phyloP scores from a whole-genome alignment of 2,113 vertebrate genomes.

The Osmerus eperlanus region DNA sequence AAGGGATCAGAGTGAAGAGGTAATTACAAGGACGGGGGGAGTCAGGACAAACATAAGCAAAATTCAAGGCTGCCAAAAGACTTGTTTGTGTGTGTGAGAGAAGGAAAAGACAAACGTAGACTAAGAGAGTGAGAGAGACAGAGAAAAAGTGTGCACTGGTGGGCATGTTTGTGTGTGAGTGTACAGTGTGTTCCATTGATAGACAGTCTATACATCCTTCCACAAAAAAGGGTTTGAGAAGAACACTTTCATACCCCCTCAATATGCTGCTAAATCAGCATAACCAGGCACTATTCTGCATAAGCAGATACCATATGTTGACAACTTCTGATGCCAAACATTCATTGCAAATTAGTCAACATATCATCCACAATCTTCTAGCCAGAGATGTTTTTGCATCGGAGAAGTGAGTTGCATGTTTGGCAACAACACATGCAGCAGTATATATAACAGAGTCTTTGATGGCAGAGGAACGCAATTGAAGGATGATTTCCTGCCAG shows the following conservation, averaged over 20 bases:
- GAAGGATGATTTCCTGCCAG: slow-evolving; percentile 36
- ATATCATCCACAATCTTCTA: not conserved
- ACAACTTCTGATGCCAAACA: not conserved
- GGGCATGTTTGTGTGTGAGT: too few species aligned
- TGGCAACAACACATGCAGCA: slow-evolving; percentile 25
- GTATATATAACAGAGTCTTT: slow-evolving; percentile 16
- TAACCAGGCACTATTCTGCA: too few species aligned
- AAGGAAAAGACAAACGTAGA: not conserved
- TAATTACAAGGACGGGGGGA: slow-evolving; percentile 56
- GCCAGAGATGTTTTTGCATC: not conserved
- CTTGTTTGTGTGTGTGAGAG: not conserved
- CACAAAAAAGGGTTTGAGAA: too few species aligned
- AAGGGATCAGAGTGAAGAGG: slow-evolving; percentile 52
- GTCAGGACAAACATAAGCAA: slow-evolving; percentile 39
- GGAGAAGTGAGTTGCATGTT: not conserved
- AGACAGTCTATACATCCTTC: not conserved
- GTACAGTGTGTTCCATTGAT: too few species aligned
- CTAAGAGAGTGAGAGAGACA: not conserved
- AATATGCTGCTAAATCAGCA: too few species aligned
- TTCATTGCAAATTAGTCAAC: not conserved
- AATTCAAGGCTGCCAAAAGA: slow-evolving; percentile 14
- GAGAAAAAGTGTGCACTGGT: not conserved
- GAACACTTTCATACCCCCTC: too few species aligned
- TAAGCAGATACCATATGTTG: too few species aligned
- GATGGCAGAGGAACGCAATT: slow-evolving; percentile 37